Evolutionary conservation across 2,888 invertebrate species (phyloP).

Genomic region (Drosophila limbata): DNA sequence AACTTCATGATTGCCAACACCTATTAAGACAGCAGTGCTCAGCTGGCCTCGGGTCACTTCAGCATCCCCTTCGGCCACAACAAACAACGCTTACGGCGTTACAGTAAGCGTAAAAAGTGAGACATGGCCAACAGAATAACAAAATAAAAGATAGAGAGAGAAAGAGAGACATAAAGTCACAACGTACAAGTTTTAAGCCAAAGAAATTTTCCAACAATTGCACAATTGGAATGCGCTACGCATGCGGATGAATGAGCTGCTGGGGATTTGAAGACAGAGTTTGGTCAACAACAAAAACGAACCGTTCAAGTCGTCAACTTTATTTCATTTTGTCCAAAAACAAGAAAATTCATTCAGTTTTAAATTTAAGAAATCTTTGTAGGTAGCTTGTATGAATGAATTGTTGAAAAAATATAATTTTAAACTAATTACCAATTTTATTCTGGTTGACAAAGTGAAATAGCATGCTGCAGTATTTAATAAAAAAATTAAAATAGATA

Average conservation of each 20-base stretch:
- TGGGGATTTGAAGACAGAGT: conserved; percentile 43
- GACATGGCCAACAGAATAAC: conserved; percentile 47
- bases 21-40: conserved; percentile 63
- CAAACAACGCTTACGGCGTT: conserved; percentile 52
- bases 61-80: conserved; percentile 11
- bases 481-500: no score
- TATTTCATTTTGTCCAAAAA: background rate
- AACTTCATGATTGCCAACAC: conserved; percentile 74
- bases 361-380: conserved; percentile 4
- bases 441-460: background rate
- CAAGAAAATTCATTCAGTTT: background rate
- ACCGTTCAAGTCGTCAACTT: conserved; percentile 16
- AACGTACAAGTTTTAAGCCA: conserved; percentile 71
- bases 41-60: conserved; percentile 7
- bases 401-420: background rate
- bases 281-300: conserved; percentile 47
- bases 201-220: conserved; percentile 77
- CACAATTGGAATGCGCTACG: conserved; percentile 77
- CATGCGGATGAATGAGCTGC: conserved; percentile 67
- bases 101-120: conserved; percentile 36
- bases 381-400: background rate
- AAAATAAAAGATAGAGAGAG: conserved; percentile 26
- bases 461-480: no score
- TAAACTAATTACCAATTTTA: background rate
- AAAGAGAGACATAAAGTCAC: conserved; percentile 42